phyloP scores from a whole-genome alignment of 2,888 invertebrate genomes.

The Oasisia sp. region DNA sequence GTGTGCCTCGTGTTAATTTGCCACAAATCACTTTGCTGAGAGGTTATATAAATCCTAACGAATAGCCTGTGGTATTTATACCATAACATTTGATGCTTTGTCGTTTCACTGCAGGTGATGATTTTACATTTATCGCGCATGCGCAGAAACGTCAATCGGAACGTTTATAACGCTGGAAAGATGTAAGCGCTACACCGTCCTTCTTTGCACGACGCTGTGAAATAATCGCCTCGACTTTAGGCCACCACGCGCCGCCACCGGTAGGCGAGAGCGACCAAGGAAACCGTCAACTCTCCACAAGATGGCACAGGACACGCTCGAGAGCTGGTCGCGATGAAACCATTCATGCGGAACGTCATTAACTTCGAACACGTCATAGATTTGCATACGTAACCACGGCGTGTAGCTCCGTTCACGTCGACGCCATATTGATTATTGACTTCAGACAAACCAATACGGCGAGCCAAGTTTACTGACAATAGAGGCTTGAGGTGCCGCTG shows the following conservation, averaged over 20 bases:
- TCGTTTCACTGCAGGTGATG: too few species aligned
- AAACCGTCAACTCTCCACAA: neutral
- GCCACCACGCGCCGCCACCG: neutral
- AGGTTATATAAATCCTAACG: too few species aligned
- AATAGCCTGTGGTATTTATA: too few species aligned
- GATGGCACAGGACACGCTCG: neutral
- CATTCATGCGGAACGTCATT: neutral
- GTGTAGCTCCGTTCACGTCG: neutral
- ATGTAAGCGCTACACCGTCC: too few species aligned
- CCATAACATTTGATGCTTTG: too few species aligned
- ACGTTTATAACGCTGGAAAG: too few species aligned
- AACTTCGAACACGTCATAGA: neutral
- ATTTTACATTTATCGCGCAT: too few species aligned
- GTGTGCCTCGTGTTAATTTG: too few species aligned
- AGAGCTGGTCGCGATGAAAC: neutral
- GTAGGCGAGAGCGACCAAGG: neutral
- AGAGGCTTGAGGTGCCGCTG: neutral
- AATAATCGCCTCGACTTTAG: neutral
- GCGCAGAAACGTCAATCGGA: too few species aligned
- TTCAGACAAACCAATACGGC: neutral
- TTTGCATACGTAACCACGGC: neutral
- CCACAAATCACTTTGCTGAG: too few species aligned
- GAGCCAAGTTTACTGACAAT: neutral
- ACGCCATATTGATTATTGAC: neutral
- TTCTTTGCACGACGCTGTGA: neutral